Evolutionary conservation across 2,888 invertebrate species (phyloP).

Genomic region (Pristionchus fissidentatus): DNA sequence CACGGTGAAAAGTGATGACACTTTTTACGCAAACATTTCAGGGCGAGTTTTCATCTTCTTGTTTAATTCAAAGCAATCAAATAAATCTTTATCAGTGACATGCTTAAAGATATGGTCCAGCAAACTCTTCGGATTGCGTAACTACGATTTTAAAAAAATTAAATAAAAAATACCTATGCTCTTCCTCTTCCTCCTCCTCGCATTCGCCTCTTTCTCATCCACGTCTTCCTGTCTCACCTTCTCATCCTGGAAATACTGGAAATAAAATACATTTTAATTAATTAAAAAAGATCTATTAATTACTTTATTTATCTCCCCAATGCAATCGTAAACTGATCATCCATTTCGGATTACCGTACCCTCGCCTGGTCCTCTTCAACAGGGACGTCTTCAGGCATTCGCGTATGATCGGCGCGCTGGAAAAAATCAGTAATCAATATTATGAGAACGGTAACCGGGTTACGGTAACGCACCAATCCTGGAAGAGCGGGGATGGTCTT

Average conservation of each 20-base stretch:
- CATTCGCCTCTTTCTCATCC: background rate
- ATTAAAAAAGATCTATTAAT: too few relatives aligned
- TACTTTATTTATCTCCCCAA: too few relatives aligned
- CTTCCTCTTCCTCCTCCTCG: slow-evolving; percentile 1
- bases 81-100: too few relatives aligned
- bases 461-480: background rate
- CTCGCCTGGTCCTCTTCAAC: background rate
- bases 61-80: too few relatives aligned
- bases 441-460: background rate
- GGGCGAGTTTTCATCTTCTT: too few relatives aligned
- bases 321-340: background rate
- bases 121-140: too few relatives aligned
- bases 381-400: background rate
- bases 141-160: too few relatives aligned
- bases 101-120: too few relatives aligned
- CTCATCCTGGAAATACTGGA: background rate
- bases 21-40: too few relatives aligned
- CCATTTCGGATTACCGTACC: slow-evolving; percentile 1
- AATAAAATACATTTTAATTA: background rate
- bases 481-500: slow-evolving; percentile 10
- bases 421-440: background rate
- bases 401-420: background rate
- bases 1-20: too few relatives aligned
- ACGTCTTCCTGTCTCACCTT: background rate
- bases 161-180: slow-evolving; percentile 5